A percentile compares a stretch with the other conserved stretches of the same genome.
These are phyloP conservation scores for Equus quagga DNA, from an alignment of 2,113 vertebrate genomes.

Conservation along the genomic window DNA sequence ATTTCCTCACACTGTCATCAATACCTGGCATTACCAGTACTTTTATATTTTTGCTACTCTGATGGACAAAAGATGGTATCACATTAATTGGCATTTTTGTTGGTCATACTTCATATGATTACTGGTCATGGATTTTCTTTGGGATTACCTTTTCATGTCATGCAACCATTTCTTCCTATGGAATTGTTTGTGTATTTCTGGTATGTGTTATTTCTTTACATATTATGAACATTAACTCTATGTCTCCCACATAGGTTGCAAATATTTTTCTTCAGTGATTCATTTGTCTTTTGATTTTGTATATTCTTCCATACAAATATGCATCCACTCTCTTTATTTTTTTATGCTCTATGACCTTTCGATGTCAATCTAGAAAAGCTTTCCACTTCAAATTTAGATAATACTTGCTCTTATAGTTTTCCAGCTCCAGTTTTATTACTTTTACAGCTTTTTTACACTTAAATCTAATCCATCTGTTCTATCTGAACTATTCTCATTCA, in stretches of 20 bases:
- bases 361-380: not conserved
- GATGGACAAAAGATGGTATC: not conserved
- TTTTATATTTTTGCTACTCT: not conserved
- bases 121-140: not conserved
- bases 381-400: not conserved
- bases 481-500: not conserved
- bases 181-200: not conserved
- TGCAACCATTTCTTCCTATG: not conserved
- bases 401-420: not conserved
- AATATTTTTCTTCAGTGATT: not conserved
- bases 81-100: not conserved
- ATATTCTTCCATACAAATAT: not conserved
- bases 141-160: not conserved
- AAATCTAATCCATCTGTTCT: constrained; percentile 11
- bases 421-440: not conserved
- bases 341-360: not conserved
- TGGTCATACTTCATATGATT: not conserved
- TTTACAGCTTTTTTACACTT: not conserved
- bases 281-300: constrained; percentile 9
- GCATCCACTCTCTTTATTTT: not conserved
- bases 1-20: not conserved
- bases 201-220: not conserved
- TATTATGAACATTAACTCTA: not conserved
- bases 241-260: not conserved
- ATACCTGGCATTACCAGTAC: not conserved